Evolutionary conservation across 2,888 invertebrate species (phyloP), one percentile per base, ranked within the genome.

Genomic region (Ochropacha duplaris): DNA sequence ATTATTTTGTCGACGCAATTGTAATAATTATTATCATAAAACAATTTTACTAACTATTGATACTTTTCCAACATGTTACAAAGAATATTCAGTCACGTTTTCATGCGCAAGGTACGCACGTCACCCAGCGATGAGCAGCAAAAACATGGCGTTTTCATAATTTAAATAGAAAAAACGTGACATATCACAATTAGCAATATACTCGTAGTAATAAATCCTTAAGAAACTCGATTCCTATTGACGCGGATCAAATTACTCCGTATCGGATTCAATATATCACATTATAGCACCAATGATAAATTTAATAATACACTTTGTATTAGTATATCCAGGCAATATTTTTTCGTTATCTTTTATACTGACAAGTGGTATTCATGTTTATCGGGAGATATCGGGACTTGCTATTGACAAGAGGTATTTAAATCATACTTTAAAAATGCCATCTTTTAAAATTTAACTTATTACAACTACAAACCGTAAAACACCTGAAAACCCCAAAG

Each of bases 211-310:
- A 50, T 54, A 59, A 56, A 50, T 56, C 36, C 36, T 22, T 34
- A 22, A 52, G 31, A 52, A 52, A 52, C 52, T 31, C n/a, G 52
- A 52, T 19, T 12, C 31, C n/a, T 8, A 14, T 31, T 4, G 11
- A 24, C 51, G n/a, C 9, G 22, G 31, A 52, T 52, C 31, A 14
- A 26, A 28, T 44, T 9, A 19, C 49, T 4, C 14, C 11, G 54
- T 50, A 56, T 59, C 50, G 14, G 22, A 22, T 58, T 31, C 50
- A 59, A 59, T 56, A 54, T 50, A 56, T 59, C 54, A 56, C 52
- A 12, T 36, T 16, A n/a, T 52, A 16, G 16, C 16, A n/a, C 8
- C n/a, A 1, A 44, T 44, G 44, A 44, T 44, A 19, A 44, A 8
- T 34, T 16, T 39, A 16, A 9, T 19, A 19, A n/a, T 16, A 5